Conservation (phyloP, 2,888 invertebrate genomes). For the Conomelus anceps region DNA sequence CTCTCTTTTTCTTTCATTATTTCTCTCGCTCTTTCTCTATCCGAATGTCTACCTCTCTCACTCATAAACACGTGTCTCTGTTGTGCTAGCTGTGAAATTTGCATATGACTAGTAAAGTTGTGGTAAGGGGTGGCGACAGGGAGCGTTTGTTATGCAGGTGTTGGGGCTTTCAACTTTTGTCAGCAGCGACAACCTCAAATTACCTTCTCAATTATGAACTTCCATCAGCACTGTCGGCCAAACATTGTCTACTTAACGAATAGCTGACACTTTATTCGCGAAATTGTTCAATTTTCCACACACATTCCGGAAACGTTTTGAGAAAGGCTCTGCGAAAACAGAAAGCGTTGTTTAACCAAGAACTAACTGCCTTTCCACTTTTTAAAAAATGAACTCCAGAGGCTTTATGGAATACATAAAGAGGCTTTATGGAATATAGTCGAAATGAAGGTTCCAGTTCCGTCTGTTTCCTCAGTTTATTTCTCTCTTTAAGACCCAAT, state of each 20-base stretch:
- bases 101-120: neutral
- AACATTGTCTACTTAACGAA: neutral
- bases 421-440: too few species aligned
- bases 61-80: neutral
- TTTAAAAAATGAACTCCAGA: too few species aligned
- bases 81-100: neutral
- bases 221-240: neutral
- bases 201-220: neutral
- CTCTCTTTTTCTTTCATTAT: neutral
- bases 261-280: neutral
- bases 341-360: neutral
- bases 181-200: neutral
- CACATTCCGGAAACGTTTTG: neutral
- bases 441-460: too few species aligned
- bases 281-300: neutral
- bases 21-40: neutral
- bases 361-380: too few species aligned
- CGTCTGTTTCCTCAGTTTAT: too few species aligned
- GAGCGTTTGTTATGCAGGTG: neutral
- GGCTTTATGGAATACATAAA: too few species aligned
- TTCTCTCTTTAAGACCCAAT: too few species aligned
- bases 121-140: neutral
- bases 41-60: neutral
- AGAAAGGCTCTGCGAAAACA: neutral
- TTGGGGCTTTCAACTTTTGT: neutral